Percentiles rank a stretch among this genome's conserved stretches.
These are phyloP conservation scores for Chelon labrosus DNA, from an alignment of 2,797 vertebrate species.

Conservation along the genomic window DNA sequence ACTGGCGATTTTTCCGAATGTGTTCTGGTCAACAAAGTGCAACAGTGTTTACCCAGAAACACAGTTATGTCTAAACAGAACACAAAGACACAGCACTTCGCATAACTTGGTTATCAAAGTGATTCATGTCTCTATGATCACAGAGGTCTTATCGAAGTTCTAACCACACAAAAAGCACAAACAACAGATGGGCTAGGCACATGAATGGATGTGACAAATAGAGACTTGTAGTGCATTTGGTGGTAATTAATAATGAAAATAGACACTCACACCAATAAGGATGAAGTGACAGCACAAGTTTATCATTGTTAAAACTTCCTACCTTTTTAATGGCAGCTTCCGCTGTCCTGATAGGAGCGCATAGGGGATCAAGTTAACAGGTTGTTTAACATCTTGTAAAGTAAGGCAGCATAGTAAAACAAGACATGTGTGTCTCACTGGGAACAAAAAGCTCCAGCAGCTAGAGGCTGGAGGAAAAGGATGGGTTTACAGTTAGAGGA, in stretches of 20 bases:
- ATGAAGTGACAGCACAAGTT: slow-evolving; percentile 57
- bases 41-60: background rate
- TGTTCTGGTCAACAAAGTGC: background rate
- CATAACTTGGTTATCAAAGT: background rate
- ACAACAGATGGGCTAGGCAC: slow-evolving; percentile 19
- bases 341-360: slow-evolving; percentile 67
- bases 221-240: background rate
- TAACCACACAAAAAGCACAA: slow-evolving; percentile 39
- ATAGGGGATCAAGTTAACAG: slow-evolving; percentile 72
- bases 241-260: slow-evolving; percentile 14
- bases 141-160: background rate
- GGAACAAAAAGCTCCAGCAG: slow-evolving; percentile 52
- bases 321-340: slow-evolving; percentile 70
- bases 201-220: slow-evolving; percentile 24
- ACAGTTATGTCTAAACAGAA: background rate
- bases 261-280: slow-evolving; percentile 25
- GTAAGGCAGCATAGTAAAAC: slow-evolving; percentile 35
- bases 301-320: slow-evolving; percentile 65
- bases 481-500: slow-evolving; percentile 55
- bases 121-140: background rate
- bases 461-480: slow-evolving; percentile 5
- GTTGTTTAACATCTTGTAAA: slow-evolving; percentile 71
- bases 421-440: slow-evolving; percentile 38
- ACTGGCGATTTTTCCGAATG: background rate
- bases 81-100: background rate